Evolutionary conservation across 1,140 invertebrate species (phyloP).

Genomic region (Hyles vespertilio): DNA sequence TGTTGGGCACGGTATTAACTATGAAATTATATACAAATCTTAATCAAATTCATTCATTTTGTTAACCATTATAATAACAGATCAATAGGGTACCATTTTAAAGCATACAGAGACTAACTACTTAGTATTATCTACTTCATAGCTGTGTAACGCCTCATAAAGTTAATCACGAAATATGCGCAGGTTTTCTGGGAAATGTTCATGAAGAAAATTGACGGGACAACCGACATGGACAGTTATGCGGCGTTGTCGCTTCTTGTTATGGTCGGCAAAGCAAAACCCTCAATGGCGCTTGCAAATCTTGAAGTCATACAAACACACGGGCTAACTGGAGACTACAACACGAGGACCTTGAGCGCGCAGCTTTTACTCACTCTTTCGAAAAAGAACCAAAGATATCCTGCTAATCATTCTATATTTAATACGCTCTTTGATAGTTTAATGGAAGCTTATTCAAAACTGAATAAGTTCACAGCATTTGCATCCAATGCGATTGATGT

Average conservation of each 20-base stretch:
- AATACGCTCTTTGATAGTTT: conserved; percentile 52
- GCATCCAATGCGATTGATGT: conserved; percentile 58
- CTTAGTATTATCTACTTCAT: too few species aligned
- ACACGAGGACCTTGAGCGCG: conserved; percentile 51
- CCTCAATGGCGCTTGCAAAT: conserved; percentile 75
- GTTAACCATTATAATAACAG: too few species aligned
- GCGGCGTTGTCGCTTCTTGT: conserved; percentile 83
- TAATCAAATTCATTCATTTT: too few species aligned
- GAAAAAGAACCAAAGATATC: conserved; percentile 58
- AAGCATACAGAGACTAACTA: too few species aligned
- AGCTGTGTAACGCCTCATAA: too few species aligned
- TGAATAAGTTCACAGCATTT: conserved; percentile 55
- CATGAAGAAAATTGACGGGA: conserved; percentile 83
- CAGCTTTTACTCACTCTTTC: conserved; percentile 55
- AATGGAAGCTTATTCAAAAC: conserved; percentile 56
- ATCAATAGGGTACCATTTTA: too few species aligned
- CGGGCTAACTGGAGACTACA: conserved; percentile 63
- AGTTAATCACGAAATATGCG: neutral
- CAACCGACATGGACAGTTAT: conserved; percentile 80
- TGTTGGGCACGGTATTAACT: too few species aligned
- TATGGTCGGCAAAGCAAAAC: conserved; percentile 79
- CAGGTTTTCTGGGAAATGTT: conserved; percentile 90
- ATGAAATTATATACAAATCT: too few species aligned
- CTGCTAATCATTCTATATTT: conserved; percentile 54
- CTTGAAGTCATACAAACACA: conserved; percentile 74